Percentiles rank a stretch among this genome's conserved stretches.
Evolutionary conservation across 2,797 vertebrate species (phyloP).

Genomic region (Eulemur rubriventer): DNA sequence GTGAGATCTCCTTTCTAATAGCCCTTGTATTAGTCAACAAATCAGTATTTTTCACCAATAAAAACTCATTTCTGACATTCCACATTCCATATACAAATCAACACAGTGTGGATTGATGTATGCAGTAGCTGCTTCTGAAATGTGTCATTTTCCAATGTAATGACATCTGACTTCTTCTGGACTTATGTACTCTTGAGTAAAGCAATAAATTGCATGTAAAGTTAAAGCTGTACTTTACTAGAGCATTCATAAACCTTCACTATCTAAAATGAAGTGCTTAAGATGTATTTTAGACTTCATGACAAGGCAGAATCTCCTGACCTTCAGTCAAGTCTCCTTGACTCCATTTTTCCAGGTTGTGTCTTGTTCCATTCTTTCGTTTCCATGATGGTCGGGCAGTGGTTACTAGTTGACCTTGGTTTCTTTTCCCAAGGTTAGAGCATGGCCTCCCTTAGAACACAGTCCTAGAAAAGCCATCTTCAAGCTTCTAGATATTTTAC

Average conservation of each 20-base stretch:
- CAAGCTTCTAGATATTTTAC: neutral
- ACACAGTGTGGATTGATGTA: neutral
- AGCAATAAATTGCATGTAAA: neutral
- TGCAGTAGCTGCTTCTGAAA: neutral
- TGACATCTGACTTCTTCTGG: neutral
- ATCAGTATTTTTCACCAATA: neutral
- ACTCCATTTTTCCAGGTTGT: neutral
- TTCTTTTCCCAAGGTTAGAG: neutral
- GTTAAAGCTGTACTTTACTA: neutral
- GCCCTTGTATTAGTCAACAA: neutral
- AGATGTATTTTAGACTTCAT: neutral
- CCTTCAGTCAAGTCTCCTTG: neutral
- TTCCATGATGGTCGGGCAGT: neutral
- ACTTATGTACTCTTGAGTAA: neutral
- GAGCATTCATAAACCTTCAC: neutral
- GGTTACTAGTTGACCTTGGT: neutral
- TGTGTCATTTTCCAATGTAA: neutral
- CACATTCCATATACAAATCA: neutral
- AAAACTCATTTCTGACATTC: neutral
- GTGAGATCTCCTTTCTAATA: neutral
- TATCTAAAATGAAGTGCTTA: neutral
- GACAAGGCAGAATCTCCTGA: neutral
- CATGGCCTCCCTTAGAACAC: neutral
- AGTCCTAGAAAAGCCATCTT: neutral
- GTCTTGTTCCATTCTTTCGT: neutral